These are phyloP conservation scores for Prorops nasuta DNA, from an alignment of 1,140 invertebrate genomes.

Conservation along the genomic window DNA sequence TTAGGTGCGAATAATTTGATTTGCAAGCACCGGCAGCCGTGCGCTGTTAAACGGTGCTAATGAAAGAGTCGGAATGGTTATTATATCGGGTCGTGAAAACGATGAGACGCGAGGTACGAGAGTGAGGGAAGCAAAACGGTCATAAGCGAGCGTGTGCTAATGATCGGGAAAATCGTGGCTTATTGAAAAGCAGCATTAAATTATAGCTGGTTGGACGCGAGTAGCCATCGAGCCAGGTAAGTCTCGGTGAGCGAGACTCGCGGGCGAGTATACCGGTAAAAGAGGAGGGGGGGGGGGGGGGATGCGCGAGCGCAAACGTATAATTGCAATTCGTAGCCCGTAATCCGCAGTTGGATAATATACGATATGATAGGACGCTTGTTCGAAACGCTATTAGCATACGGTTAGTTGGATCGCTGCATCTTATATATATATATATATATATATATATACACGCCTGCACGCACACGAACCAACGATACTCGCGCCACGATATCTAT, in stretches of 20 bases:
- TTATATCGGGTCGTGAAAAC: not conserved
- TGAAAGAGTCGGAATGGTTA: too few species aligned
- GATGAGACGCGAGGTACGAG: conserved; percentile 2
- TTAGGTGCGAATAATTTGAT: too few species aligned
- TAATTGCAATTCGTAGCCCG: conserved; percentile 42
- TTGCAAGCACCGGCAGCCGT: too few species aligned
- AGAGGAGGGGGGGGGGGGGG: conserved; percentile 4
- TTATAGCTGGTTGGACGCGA: conserved; percentile 27
- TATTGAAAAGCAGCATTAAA: conserved; percentile 51
- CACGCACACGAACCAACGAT: too few species aligned
- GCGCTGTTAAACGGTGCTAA: too few species aligned
- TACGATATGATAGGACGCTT: conserved; percentile 37
- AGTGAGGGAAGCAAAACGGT: conserved; percentile 16
- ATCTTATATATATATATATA: too few species aligned
- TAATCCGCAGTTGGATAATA: conserved; percentile 46
- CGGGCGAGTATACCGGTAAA: conserved; percentile 1
- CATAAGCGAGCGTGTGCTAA: conserved; percentile 31
- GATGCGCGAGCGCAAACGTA: conserved; percentile 37
- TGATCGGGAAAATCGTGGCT: conserved; percentile 42
- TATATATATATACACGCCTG: too few species aligned
- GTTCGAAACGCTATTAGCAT: conserved; percentile 29
- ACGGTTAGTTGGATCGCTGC: conserved; percentile 5
- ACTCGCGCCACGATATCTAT: conserved; percentile 10
- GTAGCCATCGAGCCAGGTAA: not conserved
- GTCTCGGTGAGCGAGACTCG: not conserved